Evolutionary conservation across 2,113 vertebrate species (phyloP).

Genomic region (Egretta garzetta): DNA sequence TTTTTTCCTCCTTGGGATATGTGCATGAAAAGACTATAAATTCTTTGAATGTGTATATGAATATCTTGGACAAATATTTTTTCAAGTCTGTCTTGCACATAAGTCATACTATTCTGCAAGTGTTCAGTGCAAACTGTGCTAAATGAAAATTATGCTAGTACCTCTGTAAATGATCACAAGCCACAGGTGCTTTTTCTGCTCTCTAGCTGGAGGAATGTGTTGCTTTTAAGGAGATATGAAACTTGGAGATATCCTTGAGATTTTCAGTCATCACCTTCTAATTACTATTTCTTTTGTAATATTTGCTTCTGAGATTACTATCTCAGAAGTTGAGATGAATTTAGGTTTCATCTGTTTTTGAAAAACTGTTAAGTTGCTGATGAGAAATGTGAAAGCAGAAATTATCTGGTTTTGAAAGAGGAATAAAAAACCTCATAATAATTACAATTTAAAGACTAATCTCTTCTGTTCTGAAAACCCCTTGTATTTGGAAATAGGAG

Average conservation of each 20-base stretch:
- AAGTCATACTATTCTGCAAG: background rate
- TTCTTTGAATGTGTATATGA: background rate
- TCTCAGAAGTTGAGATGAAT: background rate
- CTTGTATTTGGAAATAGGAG: background rate
- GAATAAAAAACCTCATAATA: background rate
- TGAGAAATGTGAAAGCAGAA: background rate
- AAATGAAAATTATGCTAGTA: background rate
- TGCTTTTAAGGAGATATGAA: background rate
- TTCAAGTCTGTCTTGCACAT: background rate
- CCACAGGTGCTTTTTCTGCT: background rate
- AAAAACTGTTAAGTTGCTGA: background rate
- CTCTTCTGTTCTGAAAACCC: background rate
- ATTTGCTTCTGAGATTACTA: background rate
- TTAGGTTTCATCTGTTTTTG: background rate
- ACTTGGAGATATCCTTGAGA: background rate
- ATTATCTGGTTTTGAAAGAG: background rate
- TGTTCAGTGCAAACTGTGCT: fast-evolving
- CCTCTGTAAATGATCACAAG: background rate
- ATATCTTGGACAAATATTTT: background rate
- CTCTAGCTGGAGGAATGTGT: background rate
- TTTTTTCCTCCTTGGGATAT: background rate
- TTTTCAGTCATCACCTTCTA: background rate
- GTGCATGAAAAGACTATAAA: background rate
- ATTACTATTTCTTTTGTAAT: background rate
- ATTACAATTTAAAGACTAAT: background rate